Evolutionary conservation across 64 coral and sea anemone species (phyloP), one percentile per base, ranked within the genome.

Genomic region (Montipora foliosa): DNA sequence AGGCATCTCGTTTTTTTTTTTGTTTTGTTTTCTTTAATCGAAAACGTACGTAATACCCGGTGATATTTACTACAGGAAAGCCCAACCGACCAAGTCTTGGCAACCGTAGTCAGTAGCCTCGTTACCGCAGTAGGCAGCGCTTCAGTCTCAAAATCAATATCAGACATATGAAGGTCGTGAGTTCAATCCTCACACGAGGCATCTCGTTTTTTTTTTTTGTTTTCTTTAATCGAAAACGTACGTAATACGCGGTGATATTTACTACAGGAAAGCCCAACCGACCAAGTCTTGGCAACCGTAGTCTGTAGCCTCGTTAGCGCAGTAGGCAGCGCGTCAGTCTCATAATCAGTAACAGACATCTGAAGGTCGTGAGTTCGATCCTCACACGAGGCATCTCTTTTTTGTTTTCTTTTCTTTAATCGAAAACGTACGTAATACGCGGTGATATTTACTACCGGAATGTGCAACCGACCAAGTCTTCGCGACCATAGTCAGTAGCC

Each of bases 241-340:
- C 29, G 1, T 29, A 29, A 1, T 29, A 29, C 29, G 29, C 29
- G 29, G 29, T 29, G 29, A 29, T 29, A 29, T 29, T 29, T 29
- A 29, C 29, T 29, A 29, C 29, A 29, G 29, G 29, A 29, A 29
- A 29, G 29, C 0, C 0, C 29, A 29, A 29, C 29, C 29, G 29
- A 29, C 29, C 29, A 29, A 29, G 29, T 29, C 29, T 29, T 29
- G 0, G 29, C 29, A 1, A 29, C 29, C 29, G 29, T 29, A 29
- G 1, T 29, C 29, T 1, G 1, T 29, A 29, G 15, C 92, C 92
- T 94, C 85, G 92, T 89, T 94, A 89, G 85, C 92, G 92, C 92
- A 94, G 92, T 89, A 94, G 85, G 92, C 92, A 94, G 92, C 92
- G 92, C 92, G 92, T 94, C 92, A 94, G 85, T 94, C 92, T 94